Conservation (phyloP, 2,888 invertebrate species). For the Tipula lateralis region DNA sequence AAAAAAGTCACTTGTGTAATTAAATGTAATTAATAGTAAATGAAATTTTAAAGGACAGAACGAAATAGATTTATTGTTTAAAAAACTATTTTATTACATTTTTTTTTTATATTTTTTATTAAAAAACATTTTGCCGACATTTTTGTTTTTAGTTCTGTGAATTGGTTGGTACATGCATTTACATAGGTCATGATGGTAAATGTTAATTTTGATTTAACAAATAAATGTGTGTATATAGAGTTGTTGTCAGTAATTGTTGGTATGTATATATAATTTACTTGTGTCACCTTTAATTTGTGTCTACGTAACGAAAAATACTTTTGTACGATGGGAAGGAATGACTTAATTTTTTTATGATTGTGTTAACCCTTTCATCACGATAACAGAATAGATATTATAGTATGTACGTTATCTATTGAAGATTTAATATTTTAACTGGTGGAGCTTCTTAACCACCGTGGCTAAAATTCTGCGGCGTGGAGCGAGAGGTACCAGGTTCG, state of each 20-base stretch:
- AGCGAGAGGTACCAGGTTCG: too few species aligned
- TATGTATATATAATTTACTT: not conserved
- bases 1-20: not conserved
- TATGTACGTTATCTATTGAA: too few species aligned
- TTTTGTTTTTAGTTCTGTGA: not conserved
- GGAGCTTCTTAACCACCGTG: too few species aligned
- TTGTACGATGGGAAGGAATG: not conserved
- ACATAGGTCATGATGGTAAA: not conserved
- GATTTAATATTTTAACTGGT: too few species aligned
- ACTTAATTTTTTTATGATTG: not conserved
- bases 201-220: not conserved
- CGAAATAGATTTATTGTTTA: not conserved
- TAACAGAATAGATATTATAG: too few species aligned
- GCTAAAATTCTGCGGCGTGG: too few species aligned
- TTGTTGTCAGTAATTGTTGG: too few species aligned
- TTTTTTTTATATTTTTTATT: not conserved
- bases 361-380: not conserved
- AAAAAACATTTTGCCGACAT: slow-evolving; percentile 6
- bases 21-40: slow-evolving; percentile 19
- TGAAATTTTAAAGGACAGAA: slow-evolving; percentile 6
- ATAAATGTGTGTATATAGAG: not conserved
- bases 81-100: slow-evolving; percentile 12
- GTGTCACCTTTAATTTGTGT: not conserved
- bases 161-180: not conserved
- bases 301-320: not conserved